phyloP scores from a whole-genome alignment of 2,797 vertebrate genomes.

The Prunella strophiata region DNA sequence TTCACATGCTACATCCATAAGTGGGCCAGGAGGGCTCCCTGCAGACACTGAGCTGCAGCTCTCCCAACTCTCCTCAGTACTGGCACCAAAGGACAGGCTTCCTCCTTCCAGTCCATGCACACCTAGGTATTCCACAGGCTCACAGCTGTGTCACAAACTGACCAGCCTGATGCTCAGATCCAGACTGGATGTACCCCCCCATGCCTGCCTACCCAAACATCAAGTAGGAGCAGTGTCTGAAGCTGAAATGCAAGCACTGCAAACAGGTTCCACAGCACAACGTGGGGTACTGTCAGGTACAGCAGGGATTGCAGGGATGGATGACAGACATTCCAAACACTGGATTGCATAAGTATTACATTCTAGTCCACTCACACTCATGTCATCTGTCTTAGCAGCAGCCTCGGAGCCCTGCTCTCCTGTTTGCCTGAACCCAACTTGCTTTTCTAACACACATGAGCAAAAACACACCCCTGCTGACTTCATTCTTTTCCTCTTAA shows the following conservation, averaged over 20 bases:
- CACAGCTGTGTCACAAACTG: accelerated
- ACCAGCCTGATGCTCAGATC: neutral
- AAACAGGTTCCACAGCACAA: neutral
- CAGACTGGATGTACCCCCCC: neutral
- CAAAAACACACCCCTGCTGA: neutral
- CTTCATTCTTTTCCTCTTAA: neutral
- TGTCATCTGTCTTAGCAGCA: neutral
- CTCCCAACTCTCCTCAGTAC: neutral
- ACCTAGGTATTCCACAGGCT: neutral
- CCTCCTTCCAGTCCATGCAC: accelerated
- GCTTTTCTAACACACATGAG: neutral
- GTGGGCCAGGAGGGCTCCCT: neutral
- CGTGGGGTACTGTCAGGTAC: accelerated
- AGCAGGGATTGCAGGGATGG: neutral
- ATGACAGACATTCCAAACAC: no score
- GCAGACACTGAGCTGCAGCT: neutral
- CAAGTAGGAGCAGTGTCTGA: accelerated
- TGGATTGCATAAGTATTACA: accelerated
- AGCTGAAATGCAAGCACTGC: neutral
- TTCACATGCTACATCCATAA: neutral
- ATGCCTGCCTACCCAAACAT: neutral
- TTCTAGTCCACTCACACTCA: no score
- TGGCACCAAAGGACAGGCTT: neutral
- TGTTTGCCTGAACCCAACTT: neutral
- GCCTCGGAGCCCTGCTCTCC: accelerated